Base-by-base conservation (phyloP, 2,113 vertebrate genomes). In the Malurus elegans region DNA sequence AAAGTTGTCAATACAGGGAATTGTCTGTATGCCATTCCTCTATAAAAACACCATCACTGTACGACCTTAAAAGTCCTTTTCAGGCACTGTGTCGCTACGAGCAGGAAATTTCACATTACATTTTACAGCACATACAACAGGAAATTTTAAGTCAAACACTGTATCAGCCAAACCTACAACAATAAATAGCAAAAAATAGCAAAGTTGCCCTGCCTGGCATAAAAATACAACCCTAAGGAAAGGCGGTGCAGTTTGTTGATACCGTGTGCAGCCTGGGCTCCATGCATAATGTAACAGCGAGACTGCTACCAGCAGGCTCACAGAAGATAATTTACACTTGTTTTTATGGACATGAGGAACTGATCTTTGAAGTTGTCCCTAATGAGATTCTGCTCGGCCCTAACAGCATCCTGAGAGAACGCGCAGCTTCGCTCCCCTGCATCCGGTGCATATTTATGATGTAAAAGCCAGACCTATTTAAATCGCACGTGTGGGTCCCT, bases 241-340 rank as follows among this genome's bases (percentile, higher is more conserved):
- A 93, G 82, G 76, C 51, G 25, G 51, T 2, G 78, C 78, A 81
- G 96, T 92, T 86, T 88, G 80, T 32, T 96, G 93, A 75, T 96
- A 87, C 73, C 88, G 95, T 10, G 91, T 75, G 96, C 96, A 96
- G 95, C 24, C 97, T 93, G 64, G 92, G 95, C 96, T 97, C 62
- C 98, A 98, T 98, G 97, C 97, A 98, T 98, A 98, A 98, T 98
- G 98, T 97, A 98, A 95, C 94, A 98, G 94, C 47, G 85, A 89
- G 86, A 98, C 97, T 97, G 98, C 97, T 97, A 98, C 97, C 98
- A 98, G 98, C 98, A 98, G 97, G 97, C 97, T 95, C 94, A 76
- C 96, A 98, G 96, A 97, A 98, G 98, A 98, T 98, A 98, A 98
- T 98, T 98, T 98, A 98, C 98, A 97, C 98, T 98, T 98, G 97